phyloP scores from a whole-genome alignment of 2,797 vertebrate species.

The Pseudochirops corinnae region DNA sequence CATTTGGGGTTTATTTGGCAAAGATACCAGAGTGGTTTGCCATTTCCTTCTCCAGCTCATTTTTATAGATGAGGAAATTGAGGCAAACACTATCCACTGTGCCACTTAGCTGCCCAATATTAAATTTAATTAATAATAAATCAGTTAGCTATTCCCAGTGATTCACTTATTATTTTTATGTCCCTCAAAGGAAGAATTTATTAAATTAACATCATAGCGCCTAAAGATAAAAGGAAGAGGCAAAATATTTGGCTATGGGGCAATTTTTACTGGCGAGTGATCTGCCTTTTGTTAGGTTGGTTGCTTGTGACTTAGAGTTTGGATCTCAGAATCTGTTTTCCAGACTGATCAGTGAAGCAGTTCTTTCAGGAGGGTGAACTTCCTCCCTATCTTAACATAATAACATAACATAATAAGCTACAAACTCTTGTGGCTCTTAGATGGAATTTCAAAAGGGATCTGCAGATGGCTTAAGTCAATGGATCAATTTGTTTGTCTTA shows the following conservation, averaged over 20 bases:
- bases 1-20: neutral
- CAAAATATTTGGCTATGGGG: conserved; percentile 17
- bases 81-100: neutral
- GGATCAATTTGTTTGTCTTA: neutral
- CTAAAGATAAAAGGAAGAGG: conserved; percentile 40
- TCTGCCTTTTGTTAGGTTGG: neutral
- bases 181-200: neutral
- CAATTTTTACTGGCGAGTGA: neutral
- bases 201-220: neutral
- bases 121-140: neutral
- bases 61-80: neutral
- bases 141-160: neutral
- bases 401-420: neutral
- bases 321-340: neutral
- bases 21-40: neutral
- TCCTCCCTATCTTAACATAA: neutral
- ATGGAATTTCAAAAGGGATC: neutral
- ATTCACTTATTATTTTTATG: neutral
- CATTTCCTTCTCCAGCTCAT: neutral
- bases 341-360: neutral
- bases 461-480: neutral
- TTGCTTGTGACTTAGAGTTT: neutral
- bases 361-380: neutral
- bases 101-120: neutral
- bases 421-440: neutral